Percentiles rank a stretch among this genome's conserved stretches.
Evolutionary conservation across 1,140 invertebrate genomes (phyloP).

Genomic region (Holotrichia oblita): DNA sequence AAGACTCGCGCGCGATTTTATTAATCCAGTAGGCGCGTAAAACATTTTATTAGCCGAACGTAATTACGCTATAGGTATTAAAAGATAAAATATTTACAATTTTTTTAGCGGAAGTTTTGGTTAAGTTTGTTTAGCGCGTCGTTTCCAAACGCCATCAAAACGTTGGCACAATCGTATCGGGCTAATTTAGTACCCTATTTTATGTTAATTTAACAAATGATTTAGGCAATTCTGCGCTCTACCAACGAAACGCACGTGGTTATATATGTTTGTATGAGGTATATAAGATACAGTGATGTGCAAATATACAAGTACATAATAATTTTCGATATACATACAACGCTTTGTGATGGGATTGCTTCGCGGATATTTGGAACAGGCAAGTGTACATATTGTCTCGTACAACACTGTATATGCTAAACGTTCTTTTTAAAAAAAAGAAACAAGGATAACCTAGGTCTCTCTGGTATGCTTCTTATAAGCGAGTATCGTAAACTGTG

Average conservation of each 20-base stretch:
- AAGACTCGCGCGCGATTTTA: not conserved
- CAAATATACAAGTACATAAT: too few relatives aligned
- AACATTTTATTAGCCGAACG: not conserved
- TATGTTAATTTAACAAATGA: constrained; percentile 14
- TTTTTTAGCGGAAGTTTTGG: constrained; percentile 20
- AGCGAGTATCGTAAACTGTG: too few relatives aligned
- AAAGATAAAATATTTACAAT: constrained; percentile 22
- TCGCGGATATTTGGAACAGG: too few relatives aligned
- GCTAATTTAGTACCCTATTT: constrained; percentile 17
- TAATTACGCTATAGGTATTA: constrained; percentile 14
- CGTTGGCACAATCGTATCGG: constrained; percentile 10
- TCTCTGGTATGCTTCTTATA: too few relatives aligned
- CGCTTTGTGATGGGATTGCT: too few relatives aligned
- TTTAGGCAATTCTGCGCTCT: not conserved
- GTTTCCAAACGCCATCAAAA: not conserved
- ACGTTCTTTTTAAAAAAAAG: too few relatives aligned
- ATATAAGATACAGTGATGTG: too few relatives aligned
- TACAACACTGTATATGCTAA: too few relatives aligned
- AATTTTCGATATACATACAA: too few relatives aligned
- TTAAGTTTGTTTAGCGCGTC: constrained; percentile 5
- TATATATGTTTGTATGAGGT: not conserved
- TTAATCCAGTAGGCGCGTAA: not conserved
- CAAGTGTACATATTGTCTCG: too few relatives aligned
- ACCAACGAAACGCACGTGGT: not conserved
- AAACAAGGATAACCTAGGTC: too few relatives aligned